Conservation (phyloP, 2,113 vertebrate species). For the Tyrannus savana region DNA sequence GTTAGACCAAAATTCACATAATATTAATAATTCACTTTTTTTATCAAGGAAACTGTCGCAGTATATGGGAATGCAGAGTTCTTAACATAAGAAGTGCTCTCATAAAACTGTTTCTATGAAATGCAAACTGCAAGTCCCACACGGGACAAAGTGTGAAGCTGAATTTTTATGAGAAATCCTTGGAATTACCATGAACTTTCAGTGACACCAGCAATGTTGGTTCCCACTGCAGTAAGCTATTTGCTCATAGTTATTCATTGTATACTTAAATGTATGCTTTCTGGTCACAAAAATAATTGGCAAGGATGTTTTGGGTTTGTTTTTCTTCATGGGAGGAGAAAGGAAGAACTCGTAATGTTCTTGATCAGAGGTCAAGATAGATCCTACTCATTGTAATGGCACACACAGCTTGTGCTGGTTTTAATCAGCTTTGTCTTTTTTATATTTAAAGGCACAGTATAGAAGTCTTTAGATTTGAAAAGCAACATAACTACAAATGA, state of each 20-base stretch:
- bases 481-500: neutral
- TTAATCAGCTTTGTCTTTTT: conserved; percentile 33
- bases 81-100: conserved; percentile 55
- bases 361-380: conserved; percentile 19
- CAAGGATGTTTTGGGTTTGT: conserved; percentile 1
- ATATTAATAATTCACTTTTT: neutral
- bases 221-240: conserved; percentile 24
- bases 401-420: conserved; percentile 10
- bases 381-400: neutral
- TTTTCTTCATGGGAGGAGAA: conserved; percentile 43
- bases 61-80: conserved; percentile 15
- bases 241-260: conserved; percentile 43
- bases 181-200: conserved; percentile 60
- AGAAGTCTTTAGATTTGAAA: neutral
- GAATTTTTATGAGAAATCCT: conserved; percentile 60
- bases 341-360: neutral
- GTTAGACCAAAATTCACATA: neutral
- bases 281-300: conserved; percentile 52
- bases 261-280: conserved; percentile 3
- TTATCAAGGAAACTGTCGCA: neutral
- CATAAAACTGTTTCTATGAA: conserved; percentile 57
- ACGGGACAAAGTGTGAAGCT: conserved; percentile 51
- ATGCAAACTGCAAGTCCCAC: conserved; percentile 37
- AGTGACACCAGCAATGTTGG: conserved; percentile 37
- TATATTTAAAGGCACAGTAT: neutral